Evolutionary conservation across 2,797 vertebrate species (phyloP).

Genomic region (Podarcis lilfordi): DNA sequence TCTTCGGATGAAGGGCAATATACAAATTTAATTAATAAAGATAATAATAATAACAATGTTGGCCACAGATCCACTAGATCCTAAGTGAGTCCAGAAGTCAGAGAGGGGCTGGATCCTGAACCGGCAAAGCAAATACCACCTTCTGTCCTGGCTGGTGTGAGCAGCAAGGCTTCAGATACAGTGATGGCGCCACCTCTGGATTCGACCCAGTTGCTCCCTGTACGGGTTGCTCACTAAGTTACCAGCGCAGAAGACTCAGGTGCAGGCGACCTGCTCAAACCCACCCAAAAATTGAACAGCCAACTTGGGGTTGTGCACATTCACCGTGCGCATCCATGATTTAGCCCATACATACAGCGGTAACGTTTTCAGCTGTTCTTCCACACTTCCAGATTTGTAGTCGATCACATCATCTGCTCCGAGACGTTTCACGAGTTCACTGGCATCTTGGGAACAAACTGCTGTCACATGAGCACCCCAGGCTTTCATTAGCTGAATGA

Average conservation of each 20-base stretch:
- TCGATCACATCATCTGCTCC: conserved; percentile 90
- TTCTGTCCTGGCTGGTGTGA: too few species aligned
- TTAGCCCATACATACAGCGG: conserved; percentile 81
- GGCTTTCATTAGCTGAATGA: conserved; percentile 87
- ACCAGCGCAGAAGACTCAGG: not conserved
- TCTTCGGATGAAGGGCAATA: too few species aligned
- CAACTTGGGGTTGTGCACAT: not conserved
- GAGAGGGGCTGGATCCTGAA: too few species aligned
- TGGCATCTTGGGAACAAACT: conserved; percentile 91
- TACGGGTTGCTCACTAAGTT: not conserved
- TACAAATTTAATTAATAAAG: too few species aligned
- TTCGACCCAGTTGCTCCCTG: too few species aligned
- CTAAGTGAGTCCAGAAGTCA: too few species aligned
- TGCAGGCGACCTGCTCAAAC: not conserved
- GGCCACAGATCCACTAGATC: too few species aligned
- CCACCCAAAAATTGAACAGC: conserved; percentile 16
- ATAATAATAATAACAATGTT: too few species aligned
- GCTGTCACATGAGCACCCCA: conserved; percentile 95
- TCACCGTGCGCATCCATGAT: not conserved
- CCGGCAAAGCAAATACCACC: too few species aligned
- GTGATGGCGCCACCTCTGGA: too few species aligned
- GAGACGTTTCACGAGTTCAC: conserved; percentile 83
- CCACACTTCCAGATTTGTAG: conserved; percentile 85
- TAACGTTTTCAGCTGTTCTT: conserved; percentile 81
- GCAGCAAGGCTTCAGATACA: too few species aligned